These are phyloP conservation scores for Salmo trutta DNA, from an alignment of 2,797 vertebrate species.

Conservation along the genomic window DNA sequence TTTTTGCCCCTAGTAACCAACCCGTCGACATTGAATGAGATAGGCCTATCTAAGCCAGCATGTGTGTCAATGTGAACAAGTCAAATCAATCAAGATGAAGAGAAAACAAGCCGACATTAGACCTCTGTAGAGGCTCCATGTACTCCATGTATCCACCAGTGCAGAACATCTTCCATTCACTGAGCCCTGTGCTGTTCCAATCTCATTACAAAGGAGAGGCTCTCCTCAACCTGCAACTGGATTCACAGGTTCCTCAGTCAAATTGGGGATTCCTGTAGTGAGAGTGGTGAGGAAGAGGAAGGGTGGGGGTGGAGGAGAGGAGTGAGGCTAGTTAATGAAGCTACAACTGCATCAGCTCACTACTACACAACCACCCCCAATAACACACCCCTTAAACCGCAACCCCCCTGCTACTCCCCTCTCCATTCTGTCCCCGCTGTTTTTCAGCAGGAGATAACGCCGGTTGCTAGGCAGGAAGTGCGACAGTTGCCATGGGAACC, in stretches of 20 bases:
- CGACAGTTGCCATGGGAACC: constrained; percentile 81
- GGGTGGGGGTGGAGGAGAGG: constrained; percentile 20
- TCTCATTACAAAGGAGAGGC: neutral
- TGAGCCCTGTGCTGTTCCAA: constrained; percentile 1
- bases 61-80: neutral
- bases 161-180: constrained; percentile 11
- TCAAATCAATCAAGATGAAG: neutral
- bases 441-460: constrained; percentile 68
- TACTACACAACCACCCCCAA: constrained; percentile 17
- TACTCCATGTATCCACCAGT: neutral
- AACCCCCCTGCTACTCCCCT: constrained; percentile 27
- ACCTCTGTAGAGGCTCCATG: neutral
- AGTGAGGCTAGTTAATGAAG: constrained; percentile 47
- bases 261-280: constrained; percentile 13
- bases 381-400: constrained; percentile 35
- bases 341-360: constrained; percentile 43
- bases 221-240: neutral
- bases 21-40: too few species aligned
- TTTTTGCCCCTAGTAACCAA: neutral
- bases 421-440: constrained; percentile 34
- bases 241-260: neutral
- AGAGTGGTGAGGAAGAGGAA: constrained; percentile 10
- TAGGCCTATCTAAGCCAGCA: neutral
- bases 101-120: neutral
- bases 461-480: constrained; percentile 81